phyloP scores from a whole-genome alignment of 2,797 vertebrate species.

The Anniella stebbinsi region DNA sequence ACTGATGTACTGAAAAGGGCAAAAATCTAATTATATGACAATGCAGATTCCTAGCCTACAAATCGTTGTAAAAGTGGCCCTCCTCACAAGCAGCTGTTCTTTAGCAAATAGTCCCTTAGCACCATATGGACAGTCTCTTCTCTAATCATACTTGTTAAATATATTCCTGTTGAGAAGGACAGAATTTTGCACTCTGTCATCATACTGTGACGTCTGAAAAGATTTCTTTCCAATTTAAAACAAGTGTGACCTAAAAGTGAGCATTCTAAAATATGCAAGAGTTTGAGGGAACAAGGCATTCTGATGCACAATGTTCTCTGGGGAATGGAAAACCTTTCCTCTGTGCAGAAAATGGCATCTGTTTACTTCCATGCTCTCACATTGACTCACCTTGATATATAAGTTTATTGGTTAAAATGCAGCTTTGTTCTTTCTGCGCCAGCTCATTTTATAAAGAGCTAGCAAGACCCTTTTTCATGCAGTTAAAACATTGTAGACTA shows the following conservation, averaged over 20 bases:
- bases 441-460: neutral
- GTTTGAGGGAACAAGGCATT: neutral
- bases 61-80: neutral
- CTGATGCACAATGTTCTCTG: neutral
- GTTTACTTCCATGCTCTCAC: neutral
- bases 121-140: neutral
- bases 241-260: neutral
- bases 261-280: slow-evolving; percentile 9
- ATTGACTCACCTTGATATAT: neutral
- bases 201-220: neutral
- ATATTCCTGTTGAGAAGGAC: neutral
- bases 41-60: neutral
- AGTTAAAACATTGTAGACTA: neutral
- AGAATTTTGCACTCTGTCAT: neutral
- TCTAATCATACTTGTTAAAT: neutral
- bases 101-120: accelerated
- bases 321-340: neutral
- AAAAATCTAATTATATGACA: neutral
- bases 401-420: neutral
- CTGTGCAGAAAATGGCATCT: neutral
- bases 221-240: neutral
- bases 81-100: neutral
- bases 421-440: neutral
- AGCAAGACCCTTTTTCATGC: neutral
- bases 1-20: neutral